These are phyloP conservation scores for Bradypodion pumilum DNA, from an alignment of 2,797 vertebrate species.

Conservation along the genomic window DNA sequence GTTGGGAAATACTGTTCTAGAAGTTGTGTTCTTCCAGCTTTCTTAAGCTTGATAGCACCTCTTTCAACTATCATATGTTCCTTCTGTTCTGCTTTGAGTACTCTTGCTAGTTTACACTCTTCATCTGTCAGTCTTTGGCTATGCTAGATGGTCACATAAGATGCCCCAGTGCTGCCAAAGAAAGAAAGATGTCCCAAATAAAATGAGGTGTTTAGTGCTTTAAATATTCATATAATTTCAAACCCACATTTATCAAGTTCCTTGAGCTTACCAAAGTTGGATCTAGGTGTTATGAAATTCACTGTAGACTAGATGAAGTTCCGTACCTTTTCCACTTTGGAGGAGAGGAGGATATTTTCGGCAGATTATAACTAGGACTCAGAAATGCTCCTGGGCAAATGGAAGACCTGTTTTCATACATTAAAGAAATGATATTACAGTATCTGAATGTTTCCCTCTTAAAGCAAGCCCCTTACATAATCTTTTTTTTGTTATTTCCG, in stretches of 20 bases:
- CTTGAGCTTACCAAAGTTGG: background rate
- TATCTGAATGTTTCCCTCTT: background rate
- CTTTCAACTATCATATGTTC: background rate
- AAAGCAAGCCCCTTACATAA: too few relatives aligned
- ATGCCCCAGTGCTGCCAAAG: constrained; percentile 1
- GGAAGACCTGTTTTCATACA: background rate
- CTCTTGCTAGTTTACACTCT: background rate
- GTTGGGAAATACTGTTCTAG: background rate
- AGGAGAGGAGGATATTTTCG: background rate
- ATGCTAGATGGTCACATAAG: background rate
- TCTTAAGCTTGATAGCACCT: background rate
- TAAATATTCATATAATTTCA: constrained; percentile 19
- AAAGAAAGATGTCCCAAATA: background rate
- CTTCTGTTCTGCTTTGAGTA: background rate
- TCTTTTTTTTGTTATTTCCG: background rate
- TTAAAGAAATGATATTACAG: background rate
- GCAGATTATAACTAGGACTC: background rate
- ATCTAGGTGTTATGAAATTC: background rate
- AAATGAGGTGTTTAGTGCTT: constrained; percentile 10
- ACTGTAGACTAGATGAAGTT: background rate
- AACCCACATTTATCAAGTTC: constrained; percentile 22
- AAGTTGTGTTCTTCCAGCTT: background rate
- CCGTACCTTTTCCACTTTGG: background rate
- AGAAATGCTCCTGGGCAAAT: background rate
- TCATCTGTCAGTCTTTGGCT: constrained; percentile 24